phyloP scores from a whole-genome alignment of 2,888 invertebrate species.

The Trimorus sp. region DNA sequence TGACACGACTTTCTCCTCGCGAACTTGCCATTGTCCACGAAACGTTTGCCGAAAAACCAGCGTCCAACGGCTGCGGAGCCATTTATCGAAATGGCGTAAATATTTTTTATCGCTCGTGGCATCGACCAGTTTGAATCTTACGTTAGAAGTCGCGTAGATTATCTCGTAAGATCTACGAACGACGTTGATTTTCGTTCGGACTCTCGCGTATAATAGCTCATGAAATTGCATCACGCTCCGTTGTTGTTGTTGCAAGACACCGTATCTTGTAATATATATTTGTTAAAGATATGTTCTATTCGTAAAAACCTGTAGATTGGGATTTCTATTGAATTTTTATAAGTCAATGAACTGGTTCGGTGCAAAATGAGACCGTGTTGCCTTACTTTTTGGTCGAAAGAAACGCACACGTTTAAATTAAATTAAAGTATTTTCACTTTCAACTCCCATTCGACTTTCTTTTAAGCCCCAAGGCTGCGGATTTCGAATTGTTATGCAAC shows the following conservation, averaged over 20 bases:
- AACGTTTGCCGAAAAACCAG: slow-evolving; percentile 20
- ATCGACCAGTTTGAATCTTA: slow-evolving; percentile 5
- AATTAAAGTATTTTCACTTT: too few species aligned
- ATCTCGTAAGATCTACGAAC: slow-evolving; percentile 46
- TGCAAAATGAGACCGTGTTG: slow-evolving; percentile 51
- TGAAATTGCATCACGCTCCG: slow-evolving; percentile 55
- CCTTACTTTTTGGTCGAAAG: slow-evolving; percentile 44
- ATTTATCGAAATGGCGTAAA: slow-evolving; percentile 33
- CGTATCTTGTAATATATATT: slow-evolving; percentile 29
- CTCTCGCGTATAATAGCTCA: slow-evolving; percentile 59
- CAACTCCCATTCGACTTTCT: too few species aligned
- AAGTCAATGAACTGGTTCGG: slow-evolving; percentile 52
- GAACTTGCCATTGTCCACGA: slow-evolving; percentile 37
- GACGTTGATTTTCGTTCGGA: slow-evolving; percentile 51
- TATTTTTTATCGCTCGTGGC: slow-evolving; percentile 27
- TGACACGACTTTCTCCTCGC: slow-evolving; percentile 54
- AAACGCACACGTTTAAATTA: slow-evolving; percentile 25
- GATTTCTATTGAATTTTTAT: slow-evolving; percentile 49
- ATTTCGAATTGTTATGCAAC: too few species aligned
- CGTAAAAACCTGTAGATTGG: slow-evolving; percentile 57
- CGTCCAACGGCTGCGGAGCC: not conserved
- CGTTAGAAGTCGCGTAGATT: slow-evolving; percentile 34
- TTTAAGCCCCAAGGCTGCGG: too few species aligned
- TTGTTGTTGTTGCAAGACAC: slow-evolving; percentile 49
- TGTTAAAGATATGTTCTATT: slow-evolving; percentile 36